Percentiles rank a stretch among this genome's conserved stretches.
These are phyloP conservation scores for Oeneis ivallda DNA, from an alignment of 2,888 invertebrate species.

Conservation along the genomic window DNA sequence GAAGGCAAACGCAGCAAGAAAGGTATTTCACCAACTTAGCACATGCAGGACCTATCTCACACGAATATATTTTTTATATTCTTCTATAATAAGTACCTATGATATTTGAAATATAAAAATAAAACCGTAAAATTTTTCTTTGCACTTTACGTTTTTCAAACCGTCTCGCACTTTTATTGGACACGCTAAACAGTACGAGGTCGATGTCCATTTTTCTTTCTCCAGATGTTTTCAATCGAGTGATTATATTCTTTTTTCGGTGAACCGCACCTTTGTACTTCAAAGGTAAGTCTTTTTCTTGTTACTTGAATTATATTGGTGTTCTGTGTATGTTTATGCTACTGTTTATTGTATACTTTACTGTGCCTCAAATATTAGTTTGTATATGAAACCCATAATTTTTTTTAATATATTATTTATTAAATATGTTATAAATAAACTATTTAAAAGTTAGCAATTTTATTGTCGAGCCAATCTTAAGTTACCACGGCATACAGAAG, in stretches of 20 bases:
- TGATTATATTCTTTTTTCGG: constrained; percentile 47
- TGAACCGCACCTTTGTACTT: constrained; percentile 32
- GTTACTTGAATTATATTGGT: constrained; percentile 29
- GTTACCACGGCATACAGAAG: constrained; percentile 2
- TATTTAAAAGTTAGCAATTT: background rate
- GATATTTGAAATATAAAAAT: constrained; percentile 9
- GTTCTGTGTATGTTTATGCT: constrained; percentile 24
- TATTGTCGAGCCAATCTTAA: background rate
- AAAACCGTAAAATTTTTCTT: constrained; percentile 13
- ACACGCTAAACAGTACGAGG: constrained; percentile 63
- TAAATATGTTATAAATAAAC: background rate
- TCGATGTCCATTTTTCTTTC: constrained; percentile 61
- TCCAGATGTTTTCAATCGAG: constrained; percentile 64
- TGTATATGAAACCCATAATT: background rate
- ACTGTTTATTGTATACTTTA: constrained; percentile 14
- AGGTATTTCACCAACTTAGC: constrained; percentile 72
- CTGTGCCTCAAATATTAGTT: background rate
- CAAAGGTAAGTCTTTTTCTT: constrained; percentile 66
- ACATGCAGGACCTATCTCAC: background rate
- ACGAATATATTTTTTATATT: constrained; percentile 11
- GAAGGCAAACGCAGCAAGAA: constrained; percentile 87
- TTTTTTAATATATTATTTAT: background rate
- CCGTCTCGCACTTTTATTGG: constrained; percentile 56
- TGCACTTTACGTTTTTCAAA: constrained; percentile 50
- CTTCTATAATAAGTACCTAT: constrained; percentile 9